Evolutionary conservation across 2,888 invertebrate genomes (phyloP).

Genomic region (Rhyacophila evoluta): DNA sequence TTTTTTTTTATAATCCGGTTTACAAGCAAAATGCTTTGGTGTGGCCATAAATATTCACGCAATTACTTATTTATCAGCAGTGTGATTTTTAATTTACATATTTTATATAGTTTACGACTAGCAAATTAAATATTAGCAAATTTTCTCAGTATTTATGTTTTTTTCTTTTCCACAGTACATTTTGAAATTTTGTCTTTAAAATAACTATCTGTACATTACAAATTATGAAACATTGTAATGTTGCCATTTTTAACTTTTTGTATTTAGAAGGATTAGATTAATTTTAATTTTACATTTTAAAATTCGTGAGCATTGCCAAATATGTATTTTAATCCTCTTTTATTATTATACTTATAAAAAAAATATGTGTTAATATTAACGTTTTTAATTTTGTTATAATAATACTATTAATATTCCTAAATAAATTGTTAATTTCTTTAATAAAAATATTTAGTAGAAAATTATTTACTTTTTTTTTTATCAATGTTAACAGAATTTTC

Average conservation of each 20-base stretch:
- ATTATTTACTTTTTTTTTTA: neutral
- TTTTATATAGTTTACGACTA: no score
- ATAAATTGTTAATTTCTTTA: slow-evolving; percentile 24
- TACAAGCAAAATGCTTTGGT: neutral
- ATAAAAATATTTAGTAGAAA: slow-evolving; percentile 21
- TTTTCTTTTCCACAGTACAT: no score
- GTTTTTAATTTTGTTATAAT: neutral
- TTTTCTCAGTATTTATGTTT: no score
- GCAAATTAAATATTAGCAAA: no score
- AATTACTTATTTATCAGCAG: no score
- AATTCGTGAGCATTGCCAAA: slow-evolving; percentile 9
- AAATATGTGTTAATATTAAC: neutral
- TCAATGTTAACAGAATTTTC: no score
- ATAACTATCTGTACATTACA: no score
- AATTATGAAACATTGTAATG: no score
- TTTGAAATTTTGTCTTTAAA: no score
- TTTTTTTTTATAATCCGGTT: neutral
- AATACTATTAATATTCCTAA: slow-evolving; percentile 23
- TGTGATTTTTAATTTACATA: no score
- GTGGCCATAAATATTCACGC: neutral
- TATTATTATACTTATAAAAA: neutral
- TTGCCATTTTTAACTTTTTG: no score
- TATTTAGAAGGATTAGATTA: no score
- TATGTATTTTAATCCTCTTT: neutral
- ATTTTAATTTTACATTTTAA: neutral